These are phyloP conservation scores for human DNA, from an alignment of 2,113 vertebrate species.

Conservation along the genomic window DNA sequence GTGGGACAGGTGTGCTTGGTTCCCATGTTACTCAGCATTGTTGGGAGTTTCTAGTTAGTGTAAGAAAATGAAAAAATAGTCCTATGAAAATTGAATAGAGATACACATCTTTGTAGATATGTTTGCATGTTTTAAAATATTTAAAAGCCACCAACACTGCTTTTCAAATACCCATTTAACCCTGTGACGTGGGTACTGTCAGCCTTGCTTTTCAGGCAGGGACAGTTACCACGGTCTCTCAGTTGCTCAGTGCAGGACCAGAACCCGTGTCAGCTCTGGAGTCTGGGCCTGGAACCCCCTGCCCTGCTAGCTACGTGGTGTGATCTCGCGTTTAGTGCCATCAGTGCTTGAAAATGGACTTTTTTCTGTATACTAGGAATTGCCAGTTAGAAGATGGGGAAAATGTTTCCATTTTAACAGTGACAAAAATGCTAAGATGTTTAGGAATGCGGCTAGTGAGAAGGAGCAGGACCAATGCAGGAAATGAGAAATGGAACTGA, in stretches of 20 bases:
- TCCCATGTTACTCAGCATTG: fast-evolving
- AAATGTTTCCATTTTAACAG: background rate
- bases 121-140: background rate
- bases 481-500: fast-evolving
- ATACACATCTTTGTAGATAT: background rate
- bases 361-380: background rate
- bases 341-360: too few species aligned
- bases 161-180: too few species aligned
- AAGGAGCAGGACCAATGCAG: background rate
- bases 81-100: background rate
- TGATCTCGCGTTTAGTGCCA: too few species aligned
- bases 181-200: fast-evolving
- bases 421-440: fast-evolving
- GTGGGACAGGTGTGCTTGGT: fast-evolving
- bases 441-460: fast-evolving
- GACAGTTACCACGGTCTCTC: background rate
- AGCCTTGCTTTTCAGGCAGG: background rate
- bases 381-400: fast-evolving
- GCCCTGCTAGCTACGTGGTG: too few species aligned
- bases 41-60: too few species aligned
- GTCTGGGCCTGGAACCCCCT: too few species aligned
- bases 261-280: fast-evolving
- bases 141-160: too few species aligned
- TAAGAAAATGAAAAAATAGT: background rate
- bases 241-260: background rate